phyloP scores from a whole-genome alignment of 2,113 vertebrate genomes.

The Macroglossus sobrinus region DNA sequence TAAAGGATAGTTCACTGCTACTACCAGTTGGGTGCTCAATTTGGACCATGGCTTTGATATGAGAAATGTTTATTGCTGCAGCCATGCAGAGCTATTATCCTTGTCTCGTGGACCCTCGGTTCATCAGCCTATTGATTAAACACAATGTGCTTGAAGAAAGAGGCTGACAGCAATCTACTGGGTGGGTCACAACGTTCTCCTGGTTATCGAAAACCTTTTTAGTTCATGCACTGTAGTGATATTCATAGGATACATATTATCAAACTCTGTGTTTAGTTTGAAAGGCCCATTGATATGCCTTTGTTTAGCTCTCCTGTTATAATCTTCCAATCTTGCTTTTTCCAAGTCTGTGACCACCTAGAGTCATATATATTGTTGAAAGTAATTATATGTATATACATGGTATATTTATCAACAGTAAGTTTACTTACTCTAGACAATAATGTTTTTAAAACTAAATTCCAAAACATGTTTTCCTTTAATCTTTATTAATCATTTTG shows the following conservation, averaged over 20 bases:
- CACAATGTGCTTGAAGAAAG: not conserved
- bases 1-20: not conserved
- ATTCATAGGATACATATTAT: not conserved
- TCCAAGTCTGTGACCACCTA: not conserved
- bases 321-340: not conserved
- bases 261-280: not conserved
- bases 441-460: not conserved
- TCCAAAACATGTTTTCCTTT: not conserved
- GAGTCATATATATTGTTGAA: not conserved
- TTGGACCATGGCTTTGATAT: not conserved
- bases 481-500: not conserved
- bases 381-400: not conserved
- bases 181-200: not conserved
- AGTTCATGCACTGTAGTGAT: not conserved
- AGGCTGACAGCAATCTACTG: not conserved
- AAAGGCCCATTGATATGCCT: not conserved
- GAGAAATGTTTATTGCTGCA: not conserved
- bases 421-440: not conserved
- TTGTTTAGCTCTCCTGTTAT: not conserved
- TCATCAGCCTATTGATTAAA: not conserved
- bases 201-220: not conserved
- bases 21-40: not conserved
- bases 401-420: not conserved
- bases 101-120: not conserved
- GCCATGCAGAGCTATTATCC: not conserved